These are phyloP conservation scores for Saguinus midas DNA, from an alignment of 2,113 vertebrate species.

Conservation along the genomic window DNA sequence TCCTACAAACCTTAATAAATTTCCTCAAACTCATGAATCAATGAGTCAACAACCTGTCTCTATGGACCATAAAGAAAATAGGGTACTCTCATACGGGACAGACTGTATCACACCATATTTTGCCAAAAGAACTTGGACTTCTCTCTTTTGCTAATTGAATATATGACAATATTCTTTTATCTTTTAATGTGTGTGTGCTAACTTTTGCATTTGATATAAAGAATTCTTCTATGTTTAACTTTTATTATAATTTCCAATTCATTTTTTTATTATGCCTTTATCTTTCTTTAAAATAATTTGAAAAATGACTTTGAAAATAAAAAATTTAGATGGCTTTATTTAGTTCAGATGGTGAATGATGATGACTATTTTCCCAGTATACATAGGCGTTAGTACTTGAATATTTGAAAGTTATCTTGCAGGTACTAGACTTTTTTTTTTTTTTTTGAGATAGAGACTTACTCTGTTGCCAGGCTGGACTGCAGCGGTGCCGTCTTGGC, in stretches of 20 bases:
- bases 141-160: background rate
- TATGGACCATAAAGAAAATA: background rate
- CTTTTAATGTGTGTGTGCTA: background rate
- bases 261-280: background rate
- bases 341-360: background rate
- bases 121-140: background rate
- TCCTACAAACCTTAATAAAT: background rate
- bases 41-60: background rate
- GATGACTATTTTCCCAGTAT: background rate
- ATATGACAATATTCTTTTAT: background rate
- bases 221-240: background rate
- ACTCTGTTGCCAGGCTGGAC: no score
- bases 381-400: background rate
- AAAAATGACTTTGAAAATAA: background rate
- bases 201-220: background rate
- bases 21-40: background rate
- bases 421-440: background rate
- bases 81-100: background rate
- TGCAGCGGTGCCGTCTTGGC: no score
- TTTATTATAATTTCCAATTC: background rate
- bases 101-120: background rate
- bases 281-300: constrained; percentile 19
- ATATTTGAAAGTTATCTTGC: constrained; percentile 12
- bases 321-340: background rate
- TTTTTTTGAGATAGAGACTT: no score